A percentile compares a stretch with the other conserved stretches of the same genome.
These are phyloP conservation scores for Drosophila pseudoananassae DNA, from an alignment of 1,140 invertebrate genomes.

Conservation along the genomic window DNA sequence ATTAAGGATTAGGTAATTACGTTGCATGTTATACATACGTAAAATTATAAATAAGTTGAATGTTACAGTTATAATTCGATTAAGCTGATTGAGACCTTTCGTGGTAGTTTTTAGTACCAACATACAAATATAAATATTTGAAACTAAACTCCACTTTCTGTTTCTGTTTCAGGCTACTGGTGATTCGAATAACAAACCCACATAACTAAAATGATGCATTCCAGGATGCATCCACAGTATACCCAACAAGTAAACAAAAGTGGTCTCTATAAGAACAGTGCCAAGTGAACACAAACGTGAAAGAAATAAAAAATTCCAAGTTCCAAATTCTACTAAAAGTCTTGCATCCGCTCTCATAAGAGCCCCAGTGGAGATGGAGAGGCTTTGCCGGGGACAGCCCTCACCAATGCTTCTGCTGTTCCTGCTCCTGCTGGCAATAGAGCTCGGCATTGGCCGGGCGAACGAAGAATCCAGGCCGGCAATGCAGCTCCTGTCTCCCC, in stretches of 20 bases:
- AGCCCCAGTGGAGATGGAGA: slow-evolving; percentile 21
- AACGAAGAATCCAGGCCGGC: slow-evolving; percentile 17
- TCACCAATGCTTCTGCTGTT: slow-evolving; percentile 7
- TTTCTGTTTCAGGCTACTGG: slow-evolving; percentile 33
- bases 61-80: no score
- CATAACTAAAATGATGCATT: slow-evolving; percentile 38
- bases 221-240: slow-evolving; percentile 18
- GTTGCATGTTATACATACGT: no score
- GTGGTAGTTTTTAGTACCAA: no score
- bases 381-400: slow-evolving; percentile 17
- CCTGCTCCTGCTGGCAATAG: slow-evolving; percentile 35
- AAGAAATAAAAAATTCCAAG: slow-evolving; percentile 7
- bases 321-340: slow-evolving; percentile 16
- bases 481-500: slow-evolving; percentile 49
- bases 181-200: slow-evolving; percentile 7
- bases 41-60: no score
- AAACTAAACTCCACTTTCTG: slow-evolving; percentile 3
- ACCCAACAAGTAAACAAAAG: slow-evolving; percentile 35
- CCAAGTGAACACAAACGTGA: slow-evolving; percentile 5
- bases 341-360: slow-evolving; percentile 16
- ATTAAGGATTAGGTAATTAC: no score
- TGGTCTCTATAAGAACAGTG: slow-evolving; percentile 37
- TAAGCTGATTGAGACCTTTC: no score
- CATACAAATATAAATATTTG: no score
- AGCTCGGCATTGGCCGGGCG: slow-evolving; percentile 12